Percentiles rank a stretch among this genome's conserved stretches.
phyloP scores from a whole-genome alignment of 2,113 vertebrate genomes.

The Oncorhynchus tshawytscha region DNA sequence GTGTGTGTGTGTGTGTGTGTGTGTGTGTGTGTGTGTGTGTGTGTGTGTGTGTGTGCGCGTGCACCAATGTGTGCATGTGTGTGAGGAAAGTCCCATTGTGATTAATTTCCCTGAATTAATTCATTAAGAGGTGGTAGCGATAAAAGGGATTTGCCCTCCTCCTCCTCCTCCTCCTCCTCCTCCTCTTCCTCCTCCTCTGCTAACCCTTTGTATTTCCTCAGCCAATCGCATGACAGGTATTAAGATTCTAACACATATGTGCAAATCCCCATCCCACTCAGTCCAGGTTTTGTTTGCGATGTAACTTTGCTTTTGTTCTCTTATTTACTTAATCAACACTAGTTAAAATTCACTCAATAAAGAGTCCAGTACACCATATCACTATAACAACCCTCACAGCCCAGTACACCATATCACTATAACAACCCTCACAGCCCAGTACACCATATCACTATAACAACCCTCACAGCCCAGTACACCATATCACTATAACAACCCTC shows the following conservation, averaged over 20 bases:
- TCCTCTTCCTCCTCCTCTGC: constrained; percentile 4
- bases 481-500: too few relatives aligned
- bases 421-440: too few relatives aligned
- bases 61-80: constrained; percentile 45
- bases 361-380: too few relatives aligned
- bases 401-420: too few relatives aligned
- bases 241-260: constrained; percentile 51
- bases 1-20: too few relatives aligned
- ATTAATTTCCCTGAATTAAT: constrained; percentile 87
- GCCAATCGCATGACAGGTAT: constrained; percentile 53
- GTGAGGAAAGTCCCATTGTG: constrained; percentile 70
- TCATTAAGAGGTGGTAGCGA: constrained; percentile 67
- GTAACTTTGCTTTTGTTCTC: background rate
- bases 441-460: too few relatives aligned
- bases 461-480: too few relatives aligned
- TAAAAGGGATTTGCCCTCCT: constrained; percentile 42
- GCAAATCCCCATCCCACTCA: constrained; percentile 26
- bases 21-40: too few relatives aligned
- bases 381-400: too few relatives aligned
- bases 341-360: background rate
- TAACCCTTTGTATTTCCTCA: constrained; percentile 38
- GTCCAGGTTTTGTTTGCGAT: constrained; percentile 5
- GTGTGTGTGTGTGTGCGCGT: too few relatives aligned
- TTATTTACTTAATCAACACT: background rate
- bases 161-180: background rate